phyloP scores from a whole-genome alignment of 2,888 invertebrate species.

The Cephus rjabovi region DNA sequence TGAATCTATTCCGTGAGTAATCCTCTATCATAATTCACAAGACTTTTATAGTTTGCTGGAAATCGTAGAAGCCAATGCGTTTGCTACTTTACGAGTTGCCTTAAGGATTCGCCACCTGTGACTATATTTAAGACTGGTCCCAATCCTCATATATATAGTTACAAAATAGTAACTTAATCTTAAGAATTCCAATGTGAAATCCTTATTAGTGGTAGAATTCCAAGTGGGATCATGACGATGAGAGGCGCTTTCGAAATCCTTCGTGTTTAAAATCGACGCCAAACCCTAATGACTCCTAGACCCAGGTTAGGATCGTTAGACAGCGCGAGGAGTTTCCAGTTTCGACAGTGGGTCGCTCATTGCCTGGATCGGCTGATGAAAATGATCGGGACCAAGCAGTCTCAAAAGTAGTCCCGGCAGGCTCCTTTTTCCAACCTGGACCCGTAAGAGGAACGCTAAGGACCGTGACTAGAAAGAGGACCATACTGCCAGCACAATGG shows the following conservation, averaged over 20 bases:
- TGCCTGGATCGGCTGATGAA: background rate
- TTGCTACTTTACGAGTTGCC: conserved; percentile 25
- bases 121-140: conserved; percentile 2
- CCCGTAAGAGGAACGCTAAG: conserved; percentile 21
- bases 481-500: conserved; percentile 37
- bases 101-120: conserved; percentile 34
- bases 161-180: background rate
- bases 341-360: background rate
- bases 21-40: conserved; percentile 41
- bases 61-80: conserved; percentile 19
- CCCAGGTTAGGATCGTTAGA: background rate
- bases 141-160: background rate
- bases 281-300: background rate
- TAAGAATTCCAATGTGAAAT: background rate
- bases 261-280: background rate
- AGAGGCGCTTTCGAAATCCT: background rate
- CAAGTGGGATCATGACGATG: background rate
- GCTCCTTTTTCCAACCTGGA: background rate
- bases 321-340: background rate
- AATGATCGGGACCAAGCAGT: background rate
- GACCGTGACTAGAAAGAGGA: conserved; percentile 23
- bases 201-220: background rate
- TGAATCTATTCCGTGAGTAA: background rate
- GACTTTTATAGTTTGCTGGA: conserved; percentile 50
- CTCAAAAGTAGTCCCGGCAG: background rate